Conservation (phyloP, 2,797 vertebrate species). For the Atherinosoma microstoma region DNA sequence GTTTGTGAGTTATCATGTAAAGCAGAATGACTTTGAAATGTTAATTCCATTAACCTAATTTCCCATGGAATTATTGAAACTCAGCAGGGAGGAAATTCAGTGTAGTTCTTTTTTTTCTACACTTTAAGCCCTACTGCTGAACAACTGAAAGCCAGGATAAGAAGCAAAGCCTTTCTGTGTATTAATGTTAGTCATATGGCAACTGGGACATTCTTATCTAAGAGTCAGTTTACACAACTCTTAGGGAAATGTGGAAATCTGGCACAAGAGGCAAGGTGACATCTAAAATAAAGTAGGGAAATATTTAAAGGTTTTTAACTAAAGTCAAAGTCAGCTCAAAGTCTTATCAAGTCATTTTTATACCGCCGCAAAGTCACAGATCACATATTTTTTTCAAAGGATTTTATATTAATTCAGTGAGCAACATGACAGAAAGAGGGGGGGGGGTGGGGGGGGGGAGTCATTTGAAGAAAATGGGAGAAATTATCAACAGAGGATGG, state of each 20-base stretch:
- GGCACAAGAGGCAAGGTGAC: slow-evolving; percentile 17
- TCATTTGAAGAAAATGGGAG: not conserved
- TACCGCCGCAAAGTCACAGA: not conserved
- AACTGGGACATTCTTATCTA: not conserved
- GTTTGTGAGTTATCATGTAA: slow-evolving; percentile 12
- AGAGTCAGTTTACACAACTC: slow-evolving; percentile 3
- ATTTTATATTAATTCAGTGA: not conserved
- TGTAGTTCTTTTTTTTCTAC: slow-evolving; percentile 3
- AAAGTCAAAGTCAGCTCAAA: slow-evolving; percentile 6
- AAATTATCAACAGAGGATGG: not conserved
- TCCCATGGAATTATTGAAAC: slow-evolving; percentile 2
- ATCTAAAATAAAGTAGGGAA: slow-evolving; percentile 12
- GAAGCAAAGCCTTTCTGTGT: not conserved
- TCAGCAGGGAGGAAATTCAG: slow-evolving; percentile 4
- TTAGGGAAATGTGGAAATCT: not conserved
- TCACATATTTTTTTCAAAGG: not conserved
- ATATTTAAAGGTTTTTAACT: not conserved
- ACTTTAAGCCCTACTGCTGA: not conserved
- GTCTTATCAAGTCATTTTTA: slow-evolving; percentile 5
- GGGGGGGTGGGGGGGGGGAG: not conserved
- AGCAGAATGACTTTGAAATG: slow-evolving; percentile 2
- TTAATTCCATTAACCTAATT: slow-evolving; percentile 21
- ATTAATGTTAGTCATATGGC: slow-evolving; percentile 5
- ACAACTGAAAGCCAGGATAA: not conserved
- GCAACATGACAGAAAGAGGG: not conserved